phyloP scores from a whole-genome alignment of 2,888 invertebrate genomes.

The Drosophila nr. medialis region DNA sequence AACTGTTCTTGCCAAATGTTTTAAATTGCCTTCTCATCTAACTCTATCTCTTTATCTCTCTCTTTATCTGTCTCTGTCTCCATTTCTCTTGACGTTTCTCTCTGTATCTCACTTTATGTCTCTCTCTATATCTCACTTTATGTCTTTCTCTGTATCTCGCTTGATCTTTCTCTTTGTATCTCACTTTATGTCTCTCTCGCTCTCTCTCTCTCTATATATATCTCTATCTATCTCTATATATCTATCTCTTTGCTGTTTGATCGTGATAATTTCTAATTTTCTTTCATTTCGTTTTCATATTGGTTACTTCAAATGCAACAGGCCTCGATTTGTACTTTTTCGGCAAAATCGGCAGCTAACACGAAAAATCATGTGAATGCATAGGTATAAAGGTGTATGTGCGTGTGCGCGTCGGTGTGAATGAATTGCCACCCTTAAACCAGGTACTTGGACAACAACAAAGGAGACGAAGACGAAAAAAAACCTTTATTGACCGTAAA shows the following conservation, averaged over 20 bases:
- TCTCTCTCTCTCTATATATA: too few species aligned
- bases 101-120: too few species aligned
- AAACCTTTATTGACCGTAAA: conserved; percentile 72
- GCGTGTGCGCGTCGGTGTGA: conserved; percentile 17
- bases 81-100: too few species aligned
- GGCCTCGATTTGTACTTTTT: neutral
- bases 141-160: too few species aligned
- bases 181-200: too few species aligned
- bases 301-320: neutral
- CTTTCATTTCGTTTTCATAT: neutral
- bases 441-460: conserved; percentile 22
- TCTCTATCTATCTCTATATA: neutral
- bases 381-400: conserved; percentile 8
- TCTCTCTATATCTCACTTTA: too few species aligned
- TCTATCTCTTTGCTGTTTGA: neutral
- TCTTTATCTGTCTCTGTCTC: too few species aligned
- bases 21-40: neutral
- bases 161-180: too few species aligned
- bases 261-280: neutral
- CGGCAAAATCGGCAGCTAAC: conserved; percentile 36
- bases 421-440: conserved; percentile 59
- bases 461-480: conserved; percentile 11
- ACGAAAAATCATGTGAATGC: conserved; percentile 25
- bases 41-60: neutral
- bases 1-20: neutral